A percentile compares a stretch with the other conserved stretches of the same genome.
Conservation (phyloP, 2,113 vertebrate genomes). For the Melanocharis versteri region DNA sequence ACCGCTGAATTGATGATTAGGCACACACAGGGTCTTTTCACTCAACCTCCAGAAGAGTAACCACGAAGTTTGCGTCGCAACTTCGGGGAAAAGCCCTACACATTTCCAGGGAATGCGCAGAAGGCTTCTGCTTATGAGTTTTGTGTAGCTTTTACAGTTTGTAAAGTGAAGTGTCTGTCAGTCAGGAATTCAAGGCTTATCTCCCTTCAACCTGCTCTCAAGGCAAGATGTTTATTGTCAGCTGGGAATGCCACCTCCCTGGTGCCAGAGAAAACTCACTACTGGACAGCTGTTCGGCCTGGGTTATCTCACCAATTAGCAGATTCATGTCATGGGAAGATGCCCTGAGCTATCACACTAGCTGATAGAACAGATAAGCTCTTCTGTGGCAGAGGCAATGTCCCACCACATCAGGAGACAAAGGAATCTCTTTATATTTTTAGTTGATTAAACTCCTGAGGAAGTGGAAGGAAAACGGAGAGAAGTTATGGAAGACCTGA, state of each 20-base stretch:
- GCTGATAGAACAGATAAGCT: not conserved
- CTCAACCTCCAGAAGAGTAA: not conserved
- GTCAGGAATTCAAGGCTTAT: not conserved
- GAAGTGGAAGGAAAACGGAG: not conserved
- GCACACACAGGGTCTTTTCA: not conserved
- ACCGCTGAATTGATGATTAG: not conserved
- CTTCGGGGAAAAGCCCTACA: not conserved
- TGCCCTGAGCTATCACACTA: not conserved
- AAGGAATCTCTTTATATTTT: not conserved
- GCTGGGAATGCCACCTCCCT: not conserved
- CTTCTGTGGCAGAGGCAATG: not conserved
- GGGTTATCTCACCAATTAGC: not conserved
- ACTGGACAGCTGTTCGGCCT: not conserved
- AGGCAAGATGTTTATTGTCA: not conserved
- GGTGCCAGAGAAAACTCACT: not conserved
- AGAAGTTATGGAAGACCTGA: not conserved
- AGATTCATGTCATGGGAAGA: no score
- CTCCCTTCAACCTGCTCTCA: not conserved
- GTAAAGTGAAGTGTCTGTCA: not conserved
- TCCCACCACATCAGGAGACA: not conserved
- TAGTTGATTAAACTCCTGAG: not conserved
- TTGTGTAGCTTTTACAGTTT: not conserved
- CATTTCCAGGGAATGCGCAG: rapidly evolving
- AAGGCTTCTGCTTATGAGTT: not conserved
- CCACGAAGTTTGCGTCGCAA: not conserved